Base-by-base conservation (phyloP, 2,888 invertebrate genomes). In the Lasioglossum oenotherae region DNA sequence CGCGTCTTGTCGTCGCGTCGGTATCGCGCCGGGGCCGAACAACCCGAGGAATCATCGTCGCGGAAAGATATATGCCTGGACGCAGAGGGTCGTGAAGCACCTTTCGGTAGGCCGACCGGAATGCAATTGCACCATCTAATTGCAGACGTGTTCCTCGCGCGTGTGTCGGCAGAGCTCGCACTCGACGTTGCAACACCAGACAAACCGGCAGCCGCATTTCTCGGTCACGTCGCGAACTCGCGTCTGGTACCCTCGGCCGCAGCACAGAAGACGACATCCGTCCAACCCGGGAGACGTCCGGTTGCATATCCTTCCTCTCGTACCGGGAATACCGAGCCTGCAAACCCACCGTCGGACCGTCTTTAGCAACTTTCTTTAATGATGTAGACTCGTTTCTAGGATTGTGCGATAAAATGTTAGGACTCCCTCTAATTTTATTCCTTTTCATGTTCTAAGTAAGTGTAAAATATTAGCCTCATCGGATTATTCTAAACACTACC, bases 161-260 rank as follows among this genome's bases (percentile, higher is more conserved):
- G 97, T 97, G 92, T 97, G 97, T 89, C 97, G 96, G 95, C 98
- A 98, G 87, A 97, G 96, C 93, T 98, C 97, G 95, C 98, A 98
- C 92, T 97, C 97, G 3, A 98, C 98, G 89, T 97, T 96, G 95
- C 98, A 98, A 95, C 98, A 98, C 98, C 98, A 98, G 84, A 98
- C 98, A 94, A 98, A 98, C 90, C 97, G 97, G 95, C 98, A 98
- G 93, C 97, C 97, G 95, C 98, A 98, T 95, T 98, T 98, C 94
- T 98, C 98, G 92, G 97, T 97, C 85, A 98, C 97, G 92, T 98
- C 97, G 60, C 97, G 96, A 3, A 98, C 97, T 81, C 98, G 95
- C 8, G 98, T 98, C 94, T 98, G 98, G 95, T 98, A 98, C 19
- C 98, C 98, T 82, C 98, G 96, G 0, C 98, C 98, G 94, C 98